phyloP scores from a whole-genome alignment of 2,113 vertebrate species.

The Eurypyga helias region DNA sequence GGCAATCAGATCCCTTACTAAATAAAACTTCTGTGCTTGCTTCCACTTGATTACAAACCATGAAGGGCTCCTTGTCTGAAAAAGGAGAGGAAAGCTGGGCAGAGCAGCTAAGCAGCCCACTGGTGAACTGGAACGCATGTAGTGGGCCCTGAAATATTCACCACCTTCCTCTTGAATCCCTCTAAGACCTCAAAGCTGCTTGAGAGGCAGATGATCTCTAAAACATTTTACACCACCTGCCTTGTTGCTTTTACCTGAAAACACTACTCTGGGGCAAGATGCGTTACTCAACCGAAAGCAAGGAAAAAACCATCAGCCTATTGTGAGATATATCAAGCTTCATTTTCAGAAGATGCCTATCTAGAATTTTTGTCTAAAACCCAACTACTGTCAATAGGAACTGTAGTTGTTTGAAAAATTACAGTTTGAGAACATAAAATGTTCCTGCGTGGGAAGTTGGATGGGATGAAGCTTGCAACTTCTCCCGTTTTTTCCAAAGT shows the following conservation, averaged over 20 bases:
- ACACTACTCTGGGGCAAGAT: background rate
- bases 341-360: background rate
- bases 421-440: background rate
- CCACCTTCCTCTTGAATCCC: background rate
- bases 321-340: background rate
- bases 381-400: background rate
- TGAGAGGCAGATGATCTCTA: background rate
- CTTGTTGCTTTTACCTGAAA: background rate
- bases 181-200: background rate
- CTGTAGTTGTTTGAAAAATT: background rate
- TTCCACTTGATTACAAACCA: background rate
- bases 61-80: background rate
- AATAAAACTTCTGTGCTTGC: background rate
- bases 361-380: background rate
- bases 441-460: background rate
- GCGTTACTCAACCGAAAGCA: background rate
- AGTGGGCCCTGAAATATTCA: background rate
- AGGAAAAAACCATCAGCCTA: background rate
- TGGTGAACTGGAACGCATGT: accelerated
- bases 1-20: background rate
- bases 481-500: background rate
- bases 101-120: background rate
- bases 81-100: background rate
- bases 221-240: background rate
- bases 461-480: background rate